phyloP scores from a whole-genome alignment of 1,140 invertebrate species.

The Dendroctonus valens region DNA sequence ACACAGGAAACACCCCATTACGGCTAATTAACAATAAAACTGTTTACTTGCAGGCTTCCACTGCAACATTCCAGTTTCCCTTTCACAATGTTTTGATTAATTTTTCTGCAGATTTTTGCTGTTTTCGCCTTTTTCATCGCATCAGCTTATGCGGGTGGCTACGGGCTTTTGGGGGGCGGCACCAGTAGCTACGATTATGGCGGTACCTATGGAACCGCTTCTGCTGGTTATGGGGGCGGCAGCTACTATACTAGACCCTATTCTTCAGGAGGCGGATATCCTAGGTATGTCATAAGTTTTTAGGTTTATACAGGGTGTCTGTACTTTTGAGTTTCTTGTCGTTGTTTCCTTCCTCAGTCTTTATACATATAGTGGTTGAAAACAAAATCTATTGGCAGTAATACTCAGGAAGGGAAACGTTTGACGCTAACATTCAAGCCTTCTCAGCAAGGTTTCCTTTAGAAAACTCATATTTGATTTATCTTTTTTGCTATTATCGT shows the following conservation, averaged over 20 bases:
- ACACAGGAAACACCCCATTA: background rate
- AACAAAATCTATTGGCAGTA: no score
- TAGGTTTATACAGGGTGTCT: background rate
- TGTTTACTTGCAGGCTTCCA: background rate
- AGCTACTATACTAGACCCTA: slow-evolving; percentile 10
- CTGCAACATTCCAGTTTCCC: background rate
- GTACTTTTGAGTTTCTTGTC: no score
- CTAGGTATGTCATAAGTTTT: slow-evolving; percentile 3
- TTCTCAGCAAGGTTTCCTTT: no score
- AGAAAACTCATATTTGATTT: no score
- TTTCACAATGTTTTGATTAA: background rate
- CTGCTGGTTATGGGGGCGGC: background rate
- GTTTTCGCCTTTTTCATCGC: background rate
- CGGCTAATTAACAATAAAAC: background rate
- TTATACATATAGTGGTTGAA: no score
- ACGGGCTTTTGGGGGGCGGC: slow-evolving; percentile 16
- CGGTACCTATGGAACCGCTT: slow-evolving; percentile 12
- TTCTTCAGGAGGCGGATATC: slow-evolving; percentile 9
- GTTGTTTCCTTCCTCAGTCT: no score
- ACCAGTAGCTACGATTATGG: slow-evolving; percentile 3
- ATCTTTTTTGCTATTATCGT: no score
- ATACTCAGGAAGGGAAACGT: no score
- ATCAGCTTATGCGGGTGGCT: slow-evolving; percentile 10
- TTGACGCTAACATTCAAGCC: no score
- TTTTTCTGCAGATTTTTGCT: background rate